phyloP scores from a whole-genome alignment of 2,113 vertebrate genomes.

The Amblyopsis rosae region DNA sequence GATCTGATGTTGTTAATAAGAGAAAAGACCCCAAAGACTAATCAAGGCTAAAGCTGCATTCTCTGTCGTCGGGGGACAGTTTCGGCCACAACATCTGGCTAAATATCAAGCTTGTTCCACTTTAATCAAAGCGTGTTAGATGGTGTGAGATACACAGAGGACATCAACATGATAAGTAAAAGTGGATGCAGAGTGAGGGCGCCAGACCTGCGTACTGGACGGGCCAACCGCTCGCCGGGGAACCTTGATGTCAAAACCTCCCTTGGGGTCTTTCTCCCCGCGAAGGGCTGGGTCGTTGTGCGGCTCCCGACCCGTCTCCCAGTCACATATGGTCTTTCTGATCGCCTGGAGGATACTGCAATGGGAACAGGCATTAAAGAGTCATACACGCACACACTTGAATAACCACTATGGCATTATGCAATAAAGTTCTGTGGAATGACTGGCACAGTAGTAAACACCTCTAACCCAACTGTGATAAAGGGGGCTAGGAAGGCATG shows the following conservation, averaged over 20 bases:
- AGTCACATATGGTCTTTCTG: slow-evolving; percentile 96
- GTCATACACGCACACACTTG: background rate
- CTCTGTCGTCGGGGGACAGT: too few species aligned
- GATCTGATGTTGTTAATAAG: too few species aligned
- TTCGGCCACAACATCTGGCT: background rate
- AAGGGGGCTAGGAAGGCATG: too few species aligned
- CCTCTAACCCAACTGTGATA: too few species aligned
- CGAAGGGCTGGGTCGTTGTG: slow-evolving; percentile 95
- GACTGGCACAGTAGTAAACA: too few species aligned
- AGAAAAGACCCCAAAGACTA: background rate
- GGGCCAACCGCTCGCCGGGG: slow-evolving; percentile 94
- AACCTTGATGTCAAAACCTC: slow-evolving; percentile 98
- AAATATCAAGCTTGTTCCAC: background rate
- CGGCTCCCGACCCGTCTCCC: slow-evolving; percentile 93
- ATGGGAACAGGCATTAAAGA: background rate
- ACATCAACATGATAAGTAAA: background rate
- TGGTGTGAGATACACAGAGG: background rate
- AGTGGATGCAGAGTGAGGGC: background rate
- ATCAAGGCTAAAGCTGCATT: background rate
- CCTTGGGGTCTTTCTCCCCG: slow-evolving; percentile 98
- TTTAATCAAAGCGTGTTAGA: background rate
- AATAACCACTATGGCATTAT: background rate
- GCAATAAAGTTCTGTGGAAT: background rate
- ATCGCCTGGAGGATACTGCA: slow-evolving; percentile 95
- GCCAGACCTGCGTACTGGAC: slow-evolving; percentile 89